These are phyloP conservation scores for Cossypha caffra DNA, from an alignment of 2,797 vertebrate genomes.

Conservation along the genomic window DNA sequence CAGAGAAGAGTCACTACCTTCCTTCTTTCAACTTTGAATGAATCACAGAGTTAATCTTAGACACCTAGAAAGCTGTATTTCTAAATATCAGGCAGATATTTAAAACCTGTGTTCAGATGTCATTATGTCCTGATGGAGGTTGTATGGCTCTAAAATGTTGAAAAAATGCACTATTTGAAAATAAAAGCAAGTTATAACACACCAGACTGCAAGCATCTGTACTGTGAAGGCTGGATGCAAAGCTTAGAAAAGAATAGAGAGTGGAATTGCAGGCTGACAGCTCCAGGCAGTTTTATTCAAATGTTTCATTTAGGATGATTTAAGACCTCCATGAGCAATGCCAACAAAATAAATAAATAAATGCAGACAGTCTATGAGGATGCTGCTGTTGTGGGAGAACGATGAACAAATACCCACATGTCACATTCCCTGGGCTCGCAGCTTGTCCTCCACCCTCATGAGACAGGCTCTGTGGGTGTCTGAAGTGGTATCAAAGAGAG, in stretches of 20 bases:
- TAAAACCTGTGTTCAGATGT: slow-evolving; percentile 59
- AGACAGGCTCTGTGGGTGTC: not conserved
- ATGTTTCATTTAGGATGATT: slow-evolving; percentile 20
- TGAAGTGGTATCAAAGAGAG: not conserved
- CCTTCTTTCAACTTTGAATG: slow-evolving; percentile 6
- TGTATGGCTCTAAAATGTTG: slow-evolving; percentile 38
- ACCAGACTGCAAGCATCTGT: slow-evolving; percentile 61
- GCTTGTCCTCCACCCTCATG: not conserved
- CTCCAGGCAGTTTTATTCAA: slow-evolving; percentile 11
- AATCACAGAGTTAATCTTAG: slow-evolving; percentile 12
- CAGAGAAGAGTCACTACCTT: not conserved
- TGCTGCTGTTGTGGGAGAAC: not conserved
- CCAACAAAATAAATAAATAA: not conserved
- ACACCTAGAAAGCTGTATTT: slow-evolving; percentile 15
- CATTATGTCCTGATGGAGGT: slow-evolving; percentile 24
- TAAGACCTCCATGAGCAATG: not conserved
- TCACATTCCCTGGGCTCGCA: not conserved
- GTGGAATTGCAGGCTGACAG: not conserved
- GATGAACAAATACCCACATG: not conserved
- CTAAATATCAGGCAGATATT: slow-evolving; percentile 59
- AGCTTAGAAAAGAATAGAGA: not conserved
- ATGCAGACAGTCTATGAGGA: not conserved
- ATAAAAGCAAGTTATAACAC: slow-evolving; percentile 56
- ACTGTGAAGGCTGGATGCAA: slow-evolving; percentile 50
- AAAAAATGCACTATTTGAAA: slow-evolving; percentile 60